Evolutionary conservation across 2,113 vertebrate genomes (phyloP), one percentile per base, ranked within the genome.

Genomic region (Phylloscopus whistleri): DNA sequence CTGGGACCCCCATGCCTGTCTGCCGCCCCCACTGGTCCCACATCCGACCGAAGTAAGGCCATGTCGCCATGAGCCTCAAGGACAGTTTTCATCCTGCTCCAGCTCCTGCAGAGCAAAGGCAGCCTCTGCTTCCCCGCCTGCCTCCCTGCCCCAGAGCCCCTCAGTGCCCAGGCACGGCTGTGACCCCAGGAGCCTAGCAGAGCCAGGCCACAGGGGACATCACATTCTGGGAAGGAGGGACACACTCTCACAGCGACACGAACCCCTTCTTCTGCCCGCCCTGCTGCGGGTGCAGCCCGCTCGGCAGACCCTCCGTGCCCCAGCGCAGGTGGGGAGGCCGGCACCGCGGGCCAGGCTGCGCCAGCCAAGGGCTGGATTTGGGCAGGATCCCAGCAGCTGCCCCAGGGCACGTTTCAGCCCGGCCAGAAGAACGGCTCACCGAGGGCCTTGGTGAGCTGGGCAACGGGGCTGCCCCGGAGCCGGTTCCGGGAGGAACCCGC

Each of bases 301-400:
- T 49, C 6, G 3, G 41, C 3, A 5, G 26, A 12, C 10, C 11
- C n/a, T 2, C n/a, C 9, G 26, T 4, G 13, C 21, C 12, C 12
- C n/a, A 4, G 43, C 5, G 20, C 1, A 1, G 10, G 16, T 1
- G 51, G 53, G 28, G 14, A 26, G 26, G 6, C 27, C 26, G 5
- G 14, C 0, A 26, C 12, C 6, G 1, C 1, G 13, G 21, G 7
- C 13, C 63, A 4, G 48, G 23, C 15, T 55, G 7, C 5, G 22
- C 78, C 7, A 0, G 59, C 2, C 0, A 6, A 8, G 3, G 4
- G 37, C 55, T 8, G 39, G 22, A 0, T 16, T 39, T 24, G 73
- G 60, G 33, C 27, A 23, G 1, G 3, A 27, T 23, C 13, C 41
- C n/a, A 21, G 85, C 0, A 1, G 56, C 75, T 51, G 56, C 53